Conservation (phyloP, 2,113 vertebrate genomes). For the Tyto alba region DNA sequence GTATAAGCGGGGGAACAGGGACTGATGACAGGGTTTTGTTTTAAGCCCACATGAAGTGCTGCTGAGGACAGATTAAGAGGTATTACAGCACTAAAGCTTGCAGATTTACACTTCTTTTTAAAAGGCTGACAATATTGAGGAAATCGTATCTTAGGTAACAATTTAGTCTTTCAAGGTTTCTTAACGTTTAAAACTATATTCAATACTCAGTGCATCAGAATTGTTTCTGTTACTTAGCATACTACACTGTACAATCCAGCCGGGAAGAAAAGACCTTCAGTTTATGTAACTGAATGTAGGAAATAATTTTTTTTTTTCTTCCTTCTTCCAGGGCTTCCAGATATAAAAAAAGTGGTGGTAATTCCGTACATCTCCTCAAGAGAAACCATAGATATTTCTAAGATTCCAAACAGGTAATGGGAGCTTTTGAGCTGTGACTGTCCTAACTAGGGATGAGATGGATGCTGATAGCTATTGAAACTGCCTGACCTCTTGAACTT, state of each 20-base stretch:
- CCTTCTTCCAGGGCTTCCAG: conserved; percentile 81
- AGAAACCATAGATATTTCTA: conserved; percentile 86
- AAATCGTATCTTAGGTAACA: background rate
- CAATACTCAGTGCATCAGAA: background rate
- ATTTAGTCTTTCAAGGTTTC: background rate
- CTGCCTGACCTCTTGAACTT: background rate
- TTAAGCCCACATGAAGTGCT: background rate
- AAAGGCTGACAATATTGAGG: background rate
- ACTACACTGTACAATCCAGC: background rate
- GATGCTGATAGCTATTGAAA: background rate
- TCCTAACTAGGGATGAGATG: too few relatives aligned
- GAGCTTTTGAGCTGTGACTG: background rate
- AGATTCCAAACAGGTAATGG: conserved; percentile 84
- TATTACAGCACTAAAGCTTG: background rate
- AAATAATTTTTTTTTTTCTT: background rate
- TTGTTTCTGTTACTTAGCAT: background rate
- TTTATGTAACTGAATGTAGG: background rate
- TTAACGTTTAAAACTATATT: background rate
- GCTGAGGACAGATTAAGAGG: background rate
- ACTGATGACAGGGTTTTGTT: background rate
- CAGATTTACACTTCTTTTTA: background rate
- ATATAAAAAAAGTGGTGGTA: conserved; percentile 87
- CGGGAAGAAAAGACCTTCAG: background rate
- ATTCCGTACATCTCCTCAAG: conserved; percentile 84
- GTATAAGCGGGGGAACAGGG: background rate